Percentiles rank a stretch among this genome's conserved stretches.
These are phyloP conservation scores for Psittacara wagleri DNA, from an alignment of 2,113 vertebrate species.

Conservation along the genomic window DNA sequence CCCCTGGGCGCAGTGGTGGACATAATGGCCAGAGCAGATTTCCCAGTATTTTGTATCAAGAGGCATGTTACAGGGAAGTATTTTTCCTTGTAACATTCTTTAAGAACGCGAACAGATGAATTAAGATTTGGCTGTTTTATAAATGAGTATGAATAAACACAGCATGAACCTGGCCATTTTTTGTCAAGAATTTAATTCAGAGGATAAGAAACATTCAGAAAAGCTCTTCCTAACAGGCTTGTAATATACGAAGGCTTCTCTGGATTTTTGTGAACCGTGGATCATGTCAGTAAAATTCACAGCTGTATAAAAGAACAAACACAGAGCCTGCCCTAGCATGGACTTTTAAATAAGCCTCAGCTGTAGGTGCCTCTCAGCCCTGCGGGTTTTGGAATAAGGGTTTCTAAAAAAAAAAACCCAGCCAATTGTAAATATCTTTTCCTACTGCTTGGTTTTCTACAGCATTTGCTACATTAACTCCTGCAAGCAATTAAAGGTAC, in stretches of 20 bases:
- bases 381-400: background rate
- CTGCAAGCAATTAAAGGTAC: background rate
- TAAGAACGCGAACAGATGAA: background rate
- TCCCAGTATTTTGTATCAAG: background rate
- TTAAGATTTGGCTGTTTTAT: background rate
- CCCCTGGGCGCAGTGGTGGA: background rate
- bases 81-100: background rate
- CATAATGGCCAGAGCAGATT: background rate
- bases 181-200: background rate
- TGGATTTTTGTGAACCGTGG: background rate
- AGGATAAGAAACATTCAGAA: background rate
- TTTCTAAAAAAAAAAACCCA: background rate
- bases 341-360: background rate
- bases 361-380: background rate
- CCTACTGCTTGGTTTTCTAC: background rate
- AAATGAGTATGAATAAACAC: background rate
- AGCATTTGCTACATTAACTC: background rate
- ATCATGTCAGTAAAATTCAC: background rate
- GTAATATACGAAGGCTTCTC: background rate
- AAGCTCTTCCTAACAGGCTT: background rate
- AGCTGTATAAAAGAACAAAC: background rate
- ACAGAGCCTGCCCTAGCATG: background rate
- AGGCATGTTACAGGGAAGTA: background rate
- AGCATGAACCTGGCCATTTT: background rate
- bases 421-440: background rate